Percentiles rank a stretch among this genome's conserved stretches.
These are phyloP conservation scores for Napeogenes sylphis DNA, from an alignment of 2,888 invertebrate genomes.

Conservation along the genomic window DNA sequence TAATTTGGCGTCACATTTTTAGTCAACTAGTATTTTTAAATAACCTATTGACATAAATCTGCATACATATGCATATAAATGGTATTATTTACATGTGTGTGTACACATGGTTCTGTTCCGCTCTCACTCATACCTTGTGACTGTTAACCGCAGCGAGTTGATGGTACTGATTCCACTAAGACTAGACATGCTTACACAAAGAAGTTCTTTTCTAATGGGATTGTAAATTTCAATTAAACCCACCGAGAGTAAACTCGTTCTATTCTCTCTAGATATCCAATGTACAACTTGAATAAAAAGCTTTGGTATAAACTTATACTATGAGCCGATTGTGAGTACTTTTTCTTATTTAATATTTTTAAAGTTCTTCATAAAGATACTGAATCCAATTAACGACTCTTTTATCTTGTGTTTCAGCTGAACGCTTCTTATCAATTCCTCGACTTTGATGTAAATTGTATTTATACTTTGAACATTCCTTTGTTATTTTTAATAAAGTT, in stretches of 20 bases:
- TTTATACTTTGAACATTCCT: slow-evolving; percentile 19
- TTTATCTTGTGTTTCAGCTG: slow-evolving; percentile 22
- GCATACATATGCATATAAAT: not conserved
- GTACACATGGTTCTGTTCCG: not conserved
- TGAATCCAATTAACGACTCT: slow-evolving; percentile 16
- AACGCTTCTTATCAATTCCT: slow-evolving; percentile 21
- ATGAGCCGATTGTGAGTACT: slow-evolving; percentile 12
- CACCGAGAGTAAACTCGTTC: slow-evolving; percentile 9
- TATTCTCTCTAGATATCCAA: slow-evolving; percentile 10
- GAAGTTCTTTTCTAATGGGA: slow-evolving; percentile 24
- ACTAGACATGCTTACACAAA: slow-evolving; percentile 18
- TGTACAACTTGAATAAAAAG: slow-evolving; percentile 17
- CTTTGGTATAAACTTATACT: slow-evolving; percentile 17
- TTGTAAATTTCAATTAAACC: slow-evolving; percentile 14
- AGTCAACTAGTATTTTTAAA: too few species aligned
- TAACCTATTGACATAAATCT: too few species aligned
- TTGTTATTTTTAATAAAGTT: slow-evolving; percentile 18
- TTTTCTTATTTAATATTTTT: slow-evolving; percentile 20
- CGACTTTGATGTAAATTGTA: slow-evolving; percentile 20
- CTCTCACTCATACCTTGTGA: slow-evolving; percentile 6
- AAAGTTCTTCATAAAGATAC: slow-evolving; percentile 18
- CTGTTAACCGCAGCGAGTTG: slow-evolving; percentile 6
- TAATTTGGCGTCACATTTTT: too few species aligned
- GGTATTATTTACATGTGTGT: not conserved
- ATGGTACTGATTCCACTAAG: slow-evolving; percentile 13